Evolutionary conservation across 92 coral and sea anemone species (phyloP), one percentile per base, ranked within the genome.

Genomic region (Micromussa lordhowensis): DNA sequence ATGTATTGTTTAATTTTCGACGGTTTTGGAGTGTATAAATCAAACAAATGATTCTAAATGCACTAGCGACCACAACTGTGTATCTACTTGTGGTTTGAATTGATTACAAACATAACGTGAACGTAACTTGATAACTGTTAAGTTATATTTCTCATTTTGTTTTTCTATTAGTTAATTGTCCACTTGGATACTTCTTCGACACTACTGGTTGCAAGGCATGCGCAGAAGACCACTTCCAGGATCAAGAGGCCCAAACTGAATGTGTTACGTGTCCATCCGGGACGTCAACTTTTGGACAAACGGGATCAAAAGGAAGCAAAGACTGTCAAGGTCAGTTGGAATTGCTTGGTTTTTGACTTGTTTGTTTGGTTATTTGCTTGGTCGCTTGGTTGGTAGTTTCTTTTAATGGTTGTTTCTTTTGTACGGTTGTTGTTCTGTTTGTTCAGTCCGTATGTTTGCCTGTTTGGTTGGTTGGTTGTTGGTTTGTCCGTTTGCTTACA

Each of bases 211-310:
- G 96, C 72, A 55, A 82, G 3, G 55, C 89, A 61, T 93, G 96
- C 73, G 86, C 89, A 38, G 91, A 22, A 57, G 88, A 93, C 82
- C 83, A 93, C 34, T 91, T 91, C 70, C 96, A 93, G 86, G 88
- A 87, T 36, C 77, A 83, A 24, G 96, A 93, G 79, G 93, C 92
- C 32, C 84, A 91, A 44, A 44, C 8, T 1, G 51, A 44, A 44
- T 44, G 51, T 9, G 51, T 44, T 8, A 44, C 51, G 51, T 44
- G 94, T 35, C 94, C 94, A 38, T 44, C 80, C 18, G 89, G 86
- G 55, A 88, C 89, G 21, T 82, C 91, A 48, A 88, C 94, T 1
- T 36, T 28, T 16, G 85, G 81, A 13, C 19, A 35, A 32, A 78
- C 17, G 9, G 89, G 82, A 28, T 63, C 89, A 9, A 84, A 58